Conservation (phyloP, 2,113 vertebrate species). For the Cairina moschata region DNA sequence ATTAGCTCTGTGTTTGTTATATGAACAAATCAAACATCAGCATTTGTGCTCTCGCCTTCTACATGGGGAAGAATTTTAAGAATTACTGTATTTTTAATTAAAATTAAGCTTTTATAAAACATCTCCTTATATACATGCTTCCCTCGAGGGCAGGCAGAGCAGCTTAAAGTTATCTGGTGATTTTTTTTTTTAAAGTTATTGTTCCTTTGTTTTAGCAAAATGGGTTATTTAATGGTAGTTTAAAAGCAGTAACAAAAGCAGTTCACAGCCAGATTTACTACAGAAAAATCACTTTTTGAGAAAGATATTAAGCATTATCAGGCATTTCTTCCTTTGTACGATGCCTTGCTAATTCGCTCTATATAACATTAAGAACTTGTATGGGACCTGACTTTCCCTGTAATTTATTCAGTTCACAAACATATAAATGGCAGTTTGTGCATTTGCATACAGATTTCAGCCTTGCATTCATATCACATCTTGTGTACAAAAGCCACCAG, state of each 20-base stretch:
- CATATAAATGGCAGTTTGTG: constrained; percentile 27
- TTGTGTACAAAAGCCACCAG: constrained; percentile 9
- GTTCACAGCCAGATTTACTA: not conserved
- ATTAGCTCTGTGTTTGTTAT: not conserved
- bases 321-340: not conserved
- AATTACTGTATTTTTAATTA: not conserved
- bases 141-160: not conserved
- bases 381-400: constrained; percentile 20
- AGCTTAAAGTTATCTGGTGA: not conserved
- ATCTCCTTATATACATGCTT: not conserved
- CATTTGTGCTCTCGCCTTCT: not conserved
- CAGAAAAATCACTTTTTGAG: not conserved
- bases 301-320: not conserved
- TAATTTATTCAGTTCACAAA: constrained; percentile 63
- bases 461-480: constrained; percentile 25
- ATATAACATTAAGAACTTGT: constrained; percentile 17
- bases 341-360: not conserved
- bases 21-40: not conserved
- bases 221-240: not conserved
- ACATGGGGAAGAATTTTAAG: not conserved
- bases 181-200: not conserved
- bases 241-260: not conserved
- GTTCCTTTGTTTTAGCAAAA: not conserved
- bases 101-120: not conserved
- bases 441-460: constrained; percentile 61